Evolutionary conservation across 2,888 invertebrate genomes (phyloP).

Genomic region (Iphiclides podalirius): DNA sequence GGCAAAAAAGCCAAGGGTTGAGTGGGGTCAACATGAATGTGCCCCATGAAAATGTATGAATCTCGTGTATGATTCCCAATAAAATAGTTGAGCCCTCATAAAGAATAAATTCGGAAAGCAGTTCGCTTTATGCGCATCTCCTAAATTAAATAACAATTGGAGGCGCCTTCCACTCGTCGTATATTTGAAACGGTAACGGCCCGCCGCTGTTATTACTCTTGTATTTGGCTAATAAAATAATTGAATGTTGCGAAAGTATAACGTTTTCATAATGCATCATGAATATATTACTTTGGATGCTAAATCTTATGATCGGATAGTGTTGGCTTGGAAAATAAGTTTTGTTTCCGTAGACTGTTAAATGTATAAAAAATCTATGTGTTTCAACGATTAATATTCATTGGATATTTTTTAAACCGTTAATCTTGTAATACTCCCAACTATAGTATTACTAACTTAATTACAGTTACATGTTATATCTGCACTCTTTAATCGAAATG

Average conservation of each 20-base stretch:
- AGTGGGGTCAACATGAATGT: constrained; percentile 13
- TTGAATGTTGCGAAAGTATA: neutral
- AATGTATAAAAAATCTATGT: too few relatives aligned
- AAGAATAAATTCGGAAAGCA: constrained; percentile 12
- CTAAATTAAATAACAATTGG: constrained; percentile 2
- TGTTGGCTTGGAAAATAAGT: neutral
- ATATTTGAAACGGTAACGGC: neutral
- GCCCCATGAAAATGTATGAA: constrained; percentile 20
- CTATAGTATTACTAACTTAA: too few relatives aligned
- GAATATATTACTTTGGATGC: too few relatives aligned
- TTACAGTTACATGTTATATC: too few relatives aligned
- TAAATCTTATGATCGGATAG: neutral
- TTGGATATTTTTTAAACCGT: too few relatives aligned
- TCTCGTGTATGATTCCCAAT: constrained; percentile 1
- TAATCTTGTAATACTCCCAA: too few relatives aligned
- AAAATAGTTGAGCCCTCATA: constrained; percentile 4
- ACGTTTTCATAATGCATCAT: neutral
- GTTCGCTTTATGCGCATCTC: constrained; percentile 10
- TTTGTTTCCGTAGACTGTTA: neutral
- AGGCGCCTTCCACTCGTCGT: neutral
- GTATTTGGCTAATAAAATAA: neutral
- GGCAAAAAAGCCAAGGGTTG: constrained; percentile 27
- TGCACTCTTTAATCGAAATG: too few relatives aligned
- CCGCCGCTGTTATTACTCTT: neutral
- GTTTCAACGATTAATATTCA: too few relatives aligned